Base-by-base conservation (phyloP, 2,888 invertebrate species). In the Pandemis heparana region DNA sequence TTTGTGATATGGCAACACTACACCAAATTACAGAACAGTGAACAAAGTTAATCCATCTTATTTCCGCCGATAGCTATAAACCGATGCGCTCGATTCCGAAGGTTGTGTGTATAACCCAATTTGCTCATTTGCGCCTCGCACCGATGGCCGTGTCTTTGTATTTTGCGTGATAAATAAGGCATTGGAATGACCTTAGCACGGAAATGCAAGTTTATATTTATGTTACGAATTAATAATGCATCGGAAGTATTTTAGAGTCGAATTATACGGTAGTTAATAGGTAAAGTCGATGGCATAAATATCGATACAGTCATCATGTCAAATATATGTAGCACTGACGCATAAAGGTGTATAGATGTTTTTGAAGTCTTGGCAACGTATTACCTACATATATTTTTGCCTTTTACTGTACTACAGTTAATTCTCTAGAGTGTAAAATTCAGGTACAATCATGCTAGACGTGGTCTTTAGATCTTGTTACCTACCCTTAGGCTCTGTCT, bases 181-280 rank as follows among this genome's bases (percentile, higher is more conserved):
- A 87, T 87, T 88, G 85, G 75, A 75, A 75, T 75, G 83, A 83
- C 87, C 88, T 89, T 87, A 84, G 80, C 85, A 83, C 77, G 81
- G 77, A 83, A 83, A 81, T 79, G 76, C 77, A 82, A 65, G 60
- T 46, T 51, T 5, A 18, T 48, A 38, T 56, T 14, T 38, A 38
- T 56, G 23, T 38, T 16, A 9, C 8, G 9, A 59, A 60, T 59
- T 16, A 62, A 68, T 38, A 23, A 39, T 39, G 39, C 61, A 41
- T 41, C 41, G 39, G 39, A 61, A 61, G 43, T 23, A 5, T 46
- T 63, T 60, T 14, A 0, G n/a, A n/a, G 38, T 4, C 8, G 23
- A 9, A 23, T 56, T 56, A 18, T 23, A 23, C 56, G 56, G 56
- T 56, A 56, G 6, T 56, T 51, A 51, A 51, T 51, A 6, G 23